phyloP scores from a whole-genome alignment of 37 sponge, comb jelly and placozoan species.

The Crambe crambe region DNA sequence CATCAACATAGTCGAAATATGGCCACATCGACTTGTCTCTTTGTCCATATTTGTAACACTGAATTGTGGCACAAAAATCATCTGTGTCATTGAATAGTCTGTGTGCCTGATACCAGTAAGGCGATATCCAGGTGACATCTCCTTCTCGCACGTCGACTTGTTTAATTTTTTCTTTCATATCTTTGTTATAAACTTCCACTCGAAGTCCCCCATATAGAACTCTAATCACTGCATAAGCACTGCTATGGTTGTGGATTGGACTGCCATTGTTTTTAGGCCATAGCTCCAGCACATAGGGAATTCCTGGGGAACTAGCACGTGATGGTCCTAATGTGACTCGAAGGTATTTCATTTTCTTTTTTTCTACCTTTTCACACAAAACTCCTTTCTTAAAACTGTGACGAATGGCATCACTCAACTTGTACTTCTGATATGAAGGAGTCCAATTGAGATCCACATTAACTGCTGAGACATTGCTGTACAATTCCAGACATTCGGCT shows the following conservation, averaged over 20 bases:
- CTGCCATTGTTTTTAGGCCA: constrained; percentile 59
- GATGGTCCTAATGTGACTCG: constrained; percentile 48
- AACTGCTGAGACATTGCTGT: constrained; percentile 33
- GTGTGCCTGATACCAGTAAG: constrained; percentile 79
- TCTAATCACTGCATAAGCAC: constrained; percentile 63
- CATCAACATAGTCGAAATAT: constrained; percentile 48
- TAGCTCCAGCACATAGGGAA: constrained; percentile 75
- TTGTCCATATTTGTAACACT: constrained; percentile 61
- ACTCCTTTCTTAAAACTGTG: constrained; percentile 33
- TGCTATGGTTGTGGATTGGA: constrained; percentile 74
- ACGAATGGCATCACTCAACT: constrained; percentile 67
- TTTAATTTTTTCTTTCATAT: constrained; percentile 6
- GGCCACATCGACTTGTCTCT: constrained; percentile 51
- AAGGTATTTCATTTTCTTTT: constrained; percentile 36
- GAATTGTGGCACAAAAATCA: constrained; percentile 67
- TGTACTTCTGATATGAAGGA: neutral
- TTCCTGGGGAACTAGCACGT: constrained; percentile 58
- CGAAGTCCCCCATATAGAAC: constrained; percentile 59
- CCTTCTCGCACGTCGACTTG: constrained; percentile 29
- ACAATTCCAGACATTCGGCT: constrained; percentile 56
- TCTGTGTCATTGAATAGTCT: constrained; percentile 49
- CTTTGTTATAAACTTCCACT: constrained; percentile 59
- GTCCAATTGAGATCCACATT: constrained; percentile 57
- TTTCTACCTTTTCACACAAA: constrained; percentile 35
- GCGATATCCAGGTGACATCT: constrained; percentile 70